Base-by-base conservation (phyloP, 2,888 invertebrate genomes). In the Pasiphila rectangulata region DNA sequence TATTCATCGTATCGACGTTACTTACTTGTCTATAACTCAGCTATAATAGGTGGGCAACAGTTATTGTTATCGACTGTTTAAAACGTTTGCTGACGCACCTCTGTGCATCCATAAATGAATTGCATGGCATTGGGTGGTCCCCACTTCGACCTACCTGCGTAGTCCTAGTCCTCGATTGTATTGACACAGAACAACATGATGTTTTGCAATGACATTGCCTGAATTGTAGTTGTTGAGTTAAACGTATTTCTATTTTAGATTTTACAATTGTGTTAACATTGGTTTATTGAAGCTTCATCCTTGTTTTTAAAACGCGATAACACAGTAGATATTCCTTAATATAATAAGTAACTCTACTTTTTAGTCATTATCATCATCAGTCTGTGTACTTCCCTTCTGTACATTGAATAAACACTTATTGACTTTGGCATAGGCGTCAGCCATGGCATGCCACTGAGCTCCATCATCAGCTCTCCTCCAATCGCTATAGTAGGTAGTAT, bases 21-120 rank as follows among this genome's bases (percentile, higher is more conserved):
- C n/a, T n/a, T n/a, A n/a, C n/a, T n/a, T n/a, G n/a, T n/a, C n/a
- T n/a, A n/a, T n/a, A n/a, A n/a, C n/a, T n/a, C n/a, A n/a, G 46
- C 59, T 64, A 52, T 41, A 46, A 49, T 53, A 0, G 7, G 57
- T 62, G 59, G 63, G 50, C 57, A 64, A 44, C 59, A 56, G 35
- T 52, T 62, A 66, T 64, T 63, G 63, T 69, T 65, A 57, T 50
- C 51, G 51, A 40, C 37, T 38, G 21, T 32, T n/a, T n/a, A n/a
- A n/a, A n/a, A 15, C 21, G 2, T 41, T n/a, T n/a, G n/a, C n/a
- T 36, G 39, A 44, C 47, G 45, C 51, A 42, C 52, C 48, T 48
- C 42, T 45, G 38, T 38, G 38, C 48, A 48, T 44, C 44, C 37
- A 30, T 41, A 42, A 34, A 45, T 27, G 41, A 38, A 27, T 42